Evolutionary conservation across 92 coral and sea anemone species (phyloP), one percentile per base, ranked within the genome.

Genomic region (Actinernus sp.): DNA sequence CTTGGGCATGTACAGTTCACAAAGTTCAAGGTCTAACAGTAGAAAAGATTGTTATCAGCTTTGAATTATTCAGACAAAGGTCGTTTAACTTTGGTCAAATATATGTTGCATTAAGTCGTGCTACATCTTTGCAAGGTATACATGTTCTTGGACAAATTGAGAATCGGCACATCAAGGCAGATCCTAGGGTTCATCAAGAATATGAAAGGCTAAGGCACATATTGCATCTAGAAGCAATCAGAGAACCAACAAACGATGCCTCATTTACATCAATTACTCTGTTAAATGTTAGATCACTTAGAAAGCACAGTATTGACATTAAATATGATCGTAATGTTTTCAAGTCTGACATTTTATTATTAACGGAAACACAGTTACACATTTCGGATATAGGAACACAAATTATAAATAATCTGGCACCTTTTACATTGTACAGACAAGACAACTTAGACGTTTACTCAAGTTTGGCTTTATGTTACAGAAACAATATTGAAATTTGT

Each of bases 21-120:
- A 88, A 84, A 67, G 93, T 88, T 2, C 93, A 88, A 51, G 93
- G 82, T 31, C 49, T 66, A 18, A 47, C 91, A 21, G 37, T 89
- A 17, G 31, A 56, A 33, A 46, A 74, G 12, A 44, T 82, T 68
- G 88, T 87, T 29, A 29, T 82, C 26, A 82, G 82, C 53, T 50
- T 63, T 46, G 74, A 69, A 5, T 49, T 87, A 58, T 14, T 22
- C 9, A 82, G 53, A 28, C 94, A 88, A 59, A 82, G 26, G 17
- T 3, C 28, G 33, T 84, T 77, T 31, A 84, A 84, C 45, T 65
- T 49, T 59, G 86, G 89, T 1, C 83, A 88, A 29, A 47, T 72
- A 2, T 83, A 78, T 88, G 90, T 89, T 31, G 96, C 91, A 5
- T 37, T 89, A 28, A 84, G 88, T 39, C 56, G 85, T 12, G 71